A percentile compares a stretch with the other conserved stretches of the same genome.
Conservation (phyloP, 2,113 vertebrate genomes). For the Gopherus flavomarginatus region DNA sequence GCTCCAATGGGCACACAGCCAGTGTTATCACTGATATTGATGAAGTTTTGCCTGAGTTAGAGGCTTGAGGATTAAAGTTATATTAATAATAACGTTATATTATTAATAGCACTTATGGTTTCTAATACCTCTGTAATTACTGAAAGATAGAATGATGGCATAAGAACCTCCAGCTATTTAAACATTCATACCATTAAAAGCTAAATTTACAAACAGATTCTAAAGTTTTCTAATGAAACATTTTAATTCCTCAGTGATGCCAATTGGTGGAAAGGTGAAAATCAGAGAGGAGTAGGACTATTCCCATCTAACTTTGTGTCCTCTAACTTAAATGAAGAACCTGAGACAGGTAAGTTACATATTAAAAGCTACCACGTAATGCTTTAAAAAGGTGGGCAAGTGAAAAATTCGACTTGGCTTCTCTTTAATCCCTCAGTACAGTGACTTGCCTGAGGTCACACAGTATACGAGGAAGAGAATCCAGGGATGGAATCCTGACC, state of each 20-base stretch:
- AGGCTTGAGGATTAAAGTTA: neutral
- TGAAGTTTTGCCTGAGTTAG: neutral
- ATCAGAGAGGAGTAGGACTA: constrained; percentile 93
- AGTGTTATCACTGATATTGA: neutral
- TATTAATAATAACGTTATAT: neutral
- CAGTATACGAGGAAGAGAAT: neutral
- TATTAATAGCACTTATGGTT: neutral
- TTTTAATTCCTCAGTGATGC: constrained; percentile 85
- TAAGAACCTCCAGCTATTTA: neutral
- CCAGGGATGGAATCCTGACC: neutral
- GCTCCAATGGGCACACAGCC: neutral
- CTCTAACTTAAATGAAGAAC: constrained; percentile 88
- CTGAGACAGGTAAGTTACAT: constrained; percentile 85
- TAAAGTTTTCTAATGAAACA: neutral
- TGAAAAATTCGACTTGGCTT: neutral
- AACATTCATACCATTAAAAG: no score
- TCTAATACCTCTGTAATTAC: neutral
- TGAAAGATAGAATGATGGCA: neutral
- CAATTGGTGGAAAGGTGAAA: constrained; percentile 99
- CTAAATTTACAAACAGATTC: no score
- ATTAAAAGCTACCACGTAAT: rapidly evolving
- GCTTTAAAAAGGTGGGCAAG: neutral
- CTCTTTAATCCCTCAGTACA: neutral
- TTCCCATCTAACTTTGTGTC: constrained; percentile 99
- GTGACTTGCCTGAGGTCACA: neutral